Percentiles rank a stretch among this genome's conserved stretches.
phyloP scores from a whole-genome alignment of 2,888 invertebrate species.

The Pammene fasciana region DNA sequence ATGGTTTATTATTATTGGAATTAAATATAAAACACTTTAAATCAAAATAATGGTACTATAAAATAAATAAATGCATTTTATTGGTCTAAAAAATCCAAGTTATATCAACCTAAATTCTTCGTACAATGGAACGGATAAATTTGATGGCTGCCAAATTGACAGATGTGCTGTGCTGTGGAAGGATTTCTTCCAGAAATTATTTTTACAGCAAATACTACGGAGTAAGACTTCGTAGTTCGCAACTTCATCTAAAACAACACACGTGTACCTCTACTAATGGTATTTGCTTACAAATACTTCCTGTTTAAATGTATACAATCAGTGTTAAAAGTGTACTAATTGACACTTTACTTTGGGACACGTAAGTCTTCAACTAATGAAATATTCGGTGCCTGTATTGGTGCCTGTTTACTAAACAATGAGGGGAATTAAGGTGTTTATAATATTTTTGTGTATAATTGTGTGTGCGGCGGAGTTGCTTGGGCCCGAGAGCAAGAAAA shows the following conservation, averaged over 20 bases:
- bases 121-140: background rate
- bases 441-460: conserved; percentile 62
- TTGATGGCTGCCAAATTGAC: conserved; percentile 35
- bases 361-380: conserved; percentile 62
- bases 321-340: conserved; percentile 24
- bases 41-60: no score
- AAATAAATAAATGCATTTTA: no score
- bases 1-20: no score
- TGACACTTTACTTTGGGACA: conserved; percentile 59
- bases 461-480: conserved; percentile 65
- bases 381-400: conserved; percentile 51
- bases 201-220: conserved; percentile 39
- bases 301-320: conserved; percentile 34
- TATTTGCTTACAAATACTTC: conserved; percentile 29
- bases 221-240: conserved; percentile 41
- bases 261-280: conserved; percentile 53
- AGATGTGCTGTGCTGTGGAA: conserved; percentile 16
- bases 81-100: no score
- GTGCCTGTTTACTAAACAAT: conserved; percentile 55
- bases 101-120: background rate
- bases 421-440: conserved; percentile 58
- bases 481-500: conserved; percentile 65
- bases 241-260: conserved; percentile 44
- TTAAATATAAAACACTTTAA: no score
- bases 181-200: conserved; percentile 34